phyloP scores from a whole-genome alignment of 2,797 vertebrate genomes.

The Aplochiton taeniatus region DNA sequence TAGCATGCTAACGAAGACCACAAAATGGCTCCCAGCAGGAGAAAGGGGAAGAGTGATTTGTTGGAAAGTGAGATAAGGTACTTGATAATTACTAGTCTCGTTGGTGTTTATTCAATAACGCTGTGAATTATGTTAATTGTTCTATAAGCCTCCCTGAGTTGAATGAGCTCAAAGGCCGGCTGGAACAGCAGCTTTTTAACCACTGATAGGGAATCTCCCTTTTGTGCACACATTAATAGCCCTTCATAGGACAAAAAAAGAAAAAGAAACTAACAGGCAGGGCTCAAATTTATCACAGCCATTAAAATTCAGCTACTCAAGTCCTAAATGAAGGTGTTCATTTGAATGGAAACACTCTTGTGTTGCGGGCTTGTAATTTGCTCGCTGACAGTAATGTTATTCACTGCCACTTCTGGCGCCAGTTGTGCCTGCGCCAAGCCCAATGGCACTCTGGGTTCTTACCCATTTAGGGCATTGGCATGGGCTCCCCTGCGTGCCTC shows the following conservation, averaged over 20 bases:
- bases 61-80: too few relatives aligned
- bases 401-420: constrained; percentile 61
- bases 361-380: constrained; percentile 63
- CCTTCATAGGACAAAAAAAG: constrained; percentile 2
- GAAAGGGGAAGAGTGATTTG: too few relatives aligned
- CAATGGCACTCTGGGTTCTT: constrained; percentile 72
- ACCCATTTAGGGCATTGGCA: constrained; percentile 76
- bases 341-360: constrained; percentile 56
- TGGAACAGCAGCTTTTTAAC: too few relatives aligned
- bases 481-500: constrained; percentile 21
- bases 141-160: too few relatives aligned
- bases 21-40: constrained; percentile 23
- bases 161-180: too few relatives aligned
- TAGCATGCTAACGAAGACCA: constrained; percentile 37
- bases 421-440: constrained; percentile 73
- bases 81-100: too few relatives aligned
- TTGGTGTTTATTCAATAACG: too few relatives aligned
- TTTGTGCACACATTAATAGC: constrained; percentile 27
- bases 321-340: constrained; percentile 61
- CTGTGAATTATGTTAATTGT: too few relatives aligned
- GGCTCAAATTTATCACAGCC: constrained; percentile 47
- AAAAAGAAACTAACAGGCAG: constrained; percentile 11
- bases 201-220: not conserved
- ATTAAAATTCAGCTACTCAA: constrained; percentile 51
- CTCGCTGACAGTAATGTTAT: constrained; percentile 73